These are phyloP conservation scores for Paracyclopina nana DNA, from an alignment of 1,140 invertebrate species.

Conservation along the genomic window DNA sequence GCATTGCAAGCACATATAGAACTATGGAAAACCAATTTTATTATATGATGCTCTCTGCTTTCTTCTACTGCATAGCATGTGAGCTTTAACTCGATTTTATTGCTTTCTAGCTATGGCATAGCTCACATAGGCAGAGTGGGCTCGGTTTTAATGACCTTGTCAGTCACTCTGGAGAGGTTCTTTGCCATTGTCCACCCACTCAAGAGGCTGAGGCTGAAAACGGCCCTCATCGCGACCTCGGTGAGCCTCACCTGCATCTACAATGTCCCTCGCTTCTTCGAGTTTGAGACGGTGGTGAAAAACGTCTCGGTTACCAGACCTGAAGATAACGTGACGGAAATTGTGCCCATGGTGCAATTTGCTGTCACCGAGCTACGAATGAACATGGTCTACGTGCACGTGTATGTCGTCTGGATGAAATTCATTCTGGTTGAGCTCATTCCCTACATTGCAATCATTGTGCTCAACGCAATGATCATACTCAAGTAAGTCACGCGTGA, in stretches of 20 bases:
- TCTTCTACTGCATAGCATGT: too few species aligned
- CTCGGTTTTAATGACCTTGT: neutral
- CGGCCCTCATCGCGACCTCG: neutral
- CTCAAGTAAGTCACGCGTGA: neutral
- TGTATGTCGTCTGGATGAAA: constrained; percentile 2
- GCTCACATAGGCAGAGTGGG: neutral
- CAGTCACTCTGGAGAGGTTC: neutral
- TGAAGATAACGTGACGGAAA: neutral
- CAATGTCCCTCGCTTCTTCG: constrained; percentile 4
- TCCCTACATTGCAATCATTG: neutral
- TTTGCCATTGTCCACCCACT: neutral
- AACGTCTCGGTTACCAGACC: neutral
- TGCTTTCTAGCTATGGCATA: neutral
- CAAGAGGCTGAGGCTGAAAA: neutral
- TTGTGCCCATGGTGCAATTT: neutral
- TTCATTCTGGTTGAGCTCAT: neutral
- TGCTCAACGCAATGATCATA: neutral
- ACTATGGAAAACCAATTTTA: too few species aligned
- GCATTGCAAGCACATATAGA: too few species aligned
- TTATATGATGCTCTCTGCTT: too few species aligned
- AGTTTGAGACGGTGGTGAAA: neutral
- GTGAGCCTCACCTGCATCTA: neutral
- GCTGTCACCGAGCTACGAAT: neutral
- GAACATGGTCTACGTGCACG: neutral
- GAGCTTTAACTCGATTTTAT: too few species aligned